Base-by-base conservation (phyloP, 2,113 vertebrate genomes). In the Hemiprocne comata region DNA sequence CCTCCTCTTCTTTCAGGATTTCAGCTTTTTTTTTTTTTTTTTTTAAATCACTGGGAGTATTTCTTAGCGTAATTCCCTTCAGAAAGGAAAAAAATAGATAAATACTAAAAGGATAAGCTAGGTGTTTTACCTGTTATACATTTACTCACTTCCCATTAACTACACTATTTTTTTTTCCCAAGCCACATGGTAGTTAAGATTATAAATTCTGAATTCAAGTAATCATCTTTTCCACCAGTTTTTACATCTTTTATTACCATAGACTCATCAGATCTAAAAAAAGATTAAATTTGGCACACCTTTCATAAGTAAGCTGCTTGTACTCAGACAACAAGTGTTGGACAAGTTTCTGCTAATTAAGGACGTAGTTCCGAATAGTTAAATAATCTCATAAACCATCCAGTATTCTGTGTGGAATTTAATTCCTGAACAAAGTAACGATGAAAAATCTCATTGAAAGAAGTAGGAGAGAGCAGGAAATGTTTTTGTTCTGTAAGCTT, bases 31-130 rank as follows among this genome's bases (percentile, higher is more conserved):
- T 87, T 87, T 61, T 42, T 42, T 42, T 4, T 17, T 87, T 87
- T 61, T 0, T 0, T 21, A 50, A 70, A 40, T 80, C 12, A 18
- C 1, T 31, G 40, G 3, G 54, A 74, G 1, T 18, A 65, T 40
- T 60, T 69, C 50, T 50, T 62, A 77, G 6, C 9, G 71, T 14
- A 76, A 46, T 6, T 36, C 11, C 17, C 75, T 83, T 60, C 23
- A 57, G 44, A 80, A 84, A 65, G 3, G 31, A 51, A 76, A 50
- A 78, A 0, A 2, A 31, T 2, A n/a, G 9, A 70, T 60, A 57
- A 64, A 61, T 13, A 28, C 9, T 34, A 17, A 73, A 75, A 55
- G 6, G 17, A 64, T 64, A 10, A 89, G 2, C 11, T 55, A 23
- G 1, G 1, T 20, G 7, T 53, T 15, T 25, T 77, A 61, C 6